Base-by-base conservation (phyloP, 2,888 invertebrate genomes). In the Ichneumoninae sp. region DNA sequence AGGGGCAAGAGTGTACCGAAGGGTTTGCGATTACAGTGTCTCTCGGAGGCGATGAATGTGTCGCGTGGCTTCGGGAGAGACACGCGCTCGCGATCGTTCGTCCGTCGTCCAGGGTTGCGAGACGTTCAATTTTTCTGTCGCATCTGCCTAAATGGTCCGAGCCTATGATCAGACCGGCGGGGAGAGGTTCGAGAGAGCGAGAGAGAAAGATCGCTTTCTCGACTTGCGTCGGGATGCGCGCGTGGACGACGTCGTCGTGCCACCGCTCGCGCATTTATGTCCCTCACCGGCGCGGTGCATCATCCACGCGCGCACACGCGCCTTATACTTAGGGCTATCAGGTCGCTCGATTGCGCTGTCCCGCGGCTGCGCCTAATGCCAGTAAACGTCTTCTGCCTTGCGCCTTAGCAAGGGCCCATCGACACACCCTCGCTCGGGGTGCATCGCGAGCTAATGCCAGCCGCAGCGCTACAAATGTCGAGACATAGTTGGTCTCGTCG, bases 131-230 rank as follows among this genome's bases (percentile, higher is more conserved):
- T 90, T 90, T 81, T 76, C 66, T 89, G 90, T 89, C 89, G 89
- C 92, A 92, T 91, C 92, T 91, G 92, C 91, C 92, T 91, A 90
- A 91, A 90, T 88, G 88, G 86, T 83, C 83, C 86, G 87, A 89
- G 86, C 90, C 89, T 90, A 87, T 90, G 89, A 91, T 91, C 87
- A 88, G 86, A 75, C 30, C 54, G 62, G 40, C 26, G 26, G 44
- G 68, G 71, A 33, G 36, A 33, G 65, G 72, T 5, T 44, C 13
- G 62, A 52, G 52, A 80, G 7, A 40, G 62, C 74, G 16, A 47
- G 44, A 47, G 16, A 47, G 44, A 16, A 3, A 47, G 16, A 47
- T 16, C 16, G 44, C 13, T 47, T 47, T 47, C 44, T 47, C 44
- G 44, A 16, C 69, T 69, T 78, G 50, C 50, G 60, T 52, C 33